Percentiles rank a stretch among this genome's conserved stretches.
Conservation (phyloP, 1,140 invertebrate species). For the Harpegnathos saltator region DNA sequence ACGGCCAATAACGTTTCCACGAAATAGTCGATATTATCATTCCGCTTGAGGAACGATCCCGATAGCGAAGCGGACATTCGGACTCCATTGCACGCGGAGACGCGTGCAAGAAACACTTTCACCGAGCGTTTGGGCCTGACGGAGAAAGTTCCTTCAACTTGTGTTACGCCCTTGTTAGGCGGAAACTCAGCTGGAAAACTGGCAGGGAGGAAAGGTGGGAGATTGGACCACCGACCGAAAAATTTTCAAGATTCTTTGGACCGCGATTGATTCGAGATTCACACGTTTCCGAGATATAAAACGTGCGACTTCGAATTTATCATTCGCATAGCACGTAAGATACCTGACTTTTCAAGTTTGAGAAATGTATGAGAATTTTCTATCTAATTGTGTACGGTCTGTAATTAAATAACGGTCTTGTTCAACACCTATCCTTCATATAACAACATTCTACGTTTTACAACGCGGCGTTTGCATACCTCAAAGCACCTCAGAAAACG, state of each 20-base stretch:
- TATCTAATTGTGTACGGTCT: too few relatives aligned
- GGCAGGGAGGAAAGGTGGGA: not conserved
- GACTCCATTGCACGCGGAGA: conserved; percentile 15
- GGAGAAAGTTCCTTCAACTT: conserved; percentile 70
- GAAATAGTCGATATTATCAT: conserved; percentile 38
- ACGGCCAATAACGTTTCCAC: not conserved
- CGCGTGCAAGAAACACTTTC: conserved; percentile 73
- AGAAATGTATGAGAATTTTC: too few relatives aligned
- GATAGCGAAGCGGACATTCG: conserved; percentile 63
- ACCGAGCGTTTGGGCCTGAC: conserved; percentile 58
- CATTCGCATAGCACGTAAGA: too few relatives aligned
- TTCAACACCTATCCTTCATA: too few relatives aligned
- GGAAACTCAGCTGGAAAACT: conserved; percentile 32
- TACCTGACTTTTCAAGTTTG: too few relatives aligned
- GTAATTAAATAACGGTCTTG: too few relatives aligned
- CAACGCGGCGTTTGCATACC: too few relatives aligned
- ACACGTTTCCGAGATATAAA: too few relatives aligned
- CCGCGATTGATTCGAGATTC: not conserved
- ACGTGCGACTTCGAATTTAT: too few relatives aligned
- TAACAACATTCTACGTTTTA: too few relatives aligned
- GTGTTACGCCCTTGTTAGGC: conserved; percentile 60
- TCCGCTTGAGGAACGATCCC: conserved; percentile 31
- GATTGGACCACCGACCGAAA: not conserved
- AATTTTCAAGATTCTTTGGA: not conserved
- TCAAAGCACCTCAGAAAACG: too few relatives aligned